These are phyloP conservation scores for Coracias cyanogaster DNA, from an alignment of 2,797 vertebrate species.

Conservation along the genomic window DNA sequence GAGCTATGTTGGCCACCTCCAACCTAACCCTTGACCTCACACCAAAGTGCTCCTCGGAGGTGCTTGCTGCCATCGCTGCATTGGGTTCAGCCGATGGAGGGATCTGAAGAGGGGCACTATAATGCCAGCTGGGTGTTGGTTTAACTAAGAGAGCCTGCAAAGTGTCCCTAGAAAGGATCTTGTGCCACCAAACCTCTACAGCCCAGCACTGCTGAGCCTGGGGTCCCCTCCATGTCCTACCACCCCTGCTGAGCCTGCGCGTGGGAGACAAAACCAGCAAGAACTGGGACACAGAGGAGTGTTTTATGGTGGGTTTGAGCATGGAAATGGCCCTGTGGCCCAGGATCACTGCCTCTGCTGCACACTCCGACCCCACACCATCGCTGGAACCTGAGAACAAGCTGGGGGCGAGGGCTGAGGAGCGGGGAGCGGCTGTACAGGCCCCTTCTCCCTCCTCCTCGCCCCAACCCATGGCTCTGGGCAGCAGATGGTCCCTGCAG, in stretches of 20 bases:
- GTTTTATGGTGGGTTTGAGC: not conserved
- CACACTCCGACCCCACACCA: not conserved
- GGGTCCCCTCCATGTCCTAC: not conserved
- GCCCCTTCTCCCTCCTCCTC: not conserved
- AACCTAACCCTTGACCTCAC: not conserved
- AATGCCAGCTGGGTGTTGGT: not conserved
- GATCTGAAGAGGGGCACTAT: fast-evolving
- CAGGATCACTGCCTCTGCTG: not conserved
- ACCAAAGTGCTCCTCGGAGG: not conserved
- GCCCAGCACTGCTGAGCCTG: fast-evolving
- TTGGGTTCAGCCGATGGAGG: not conserved
- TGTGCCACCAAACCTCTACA: not conserved
- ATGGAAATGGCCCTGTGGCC: not conserved
- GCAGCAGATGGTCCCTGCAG: not conserved
- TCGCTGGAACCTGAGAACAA: not conserved
- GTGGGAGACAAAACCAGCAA: not conserved
- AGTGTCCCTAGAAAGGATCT: not conserved
- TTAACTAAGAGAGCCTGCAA: not conserved
- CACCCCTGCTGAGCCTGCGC: fast-evolving
- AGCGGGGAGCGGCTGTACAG: not conserved
- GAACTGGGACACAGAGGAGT: not conserved
- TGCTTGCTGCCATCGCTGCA: fast-evolving
- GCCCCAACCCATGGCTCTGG: fast-evolving
- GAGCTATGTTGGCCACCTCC: fast-evolving
- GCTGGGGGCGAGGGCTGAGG: not conserved